Conservation (phyloP, 1,140 invertebrate species). For the Sitodiplosis mosellana region DNA sequence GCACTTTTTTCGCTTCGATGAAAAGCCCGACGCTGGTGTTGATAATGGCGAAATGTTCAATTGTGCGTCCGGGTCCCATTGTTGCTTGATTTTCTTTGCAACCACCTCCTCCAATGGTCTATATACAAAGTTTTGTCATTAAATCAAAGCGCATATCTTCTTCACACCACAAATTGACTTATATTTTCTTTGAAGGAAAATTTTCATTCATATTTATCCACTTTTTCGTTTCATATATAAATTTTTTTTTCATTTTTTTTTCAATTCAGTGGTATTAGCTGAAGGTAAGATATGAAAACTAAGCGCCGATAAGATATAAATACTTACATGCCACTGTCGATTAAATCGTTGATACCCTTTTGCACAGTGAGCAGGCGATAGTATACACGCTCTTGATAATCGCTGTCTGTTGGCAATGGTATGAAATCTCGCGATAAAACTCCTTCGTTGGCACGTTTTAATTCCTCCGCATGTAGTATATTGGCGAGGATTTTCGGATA, state of each 20-base stretch:
- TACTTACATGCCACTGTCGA: slow-evolving; percentile 8
- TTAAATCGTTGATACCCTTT: slow-evolving; percentile 19
- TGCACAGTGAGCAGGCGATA: slow-evolving; percentile 52
- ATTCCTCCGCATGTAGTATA: slow-evolving; percentile 11
- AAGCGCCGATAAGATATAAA: no score
- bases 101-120: slow-evolving; percentile 13
- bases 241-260: no score
- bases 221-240: no score
- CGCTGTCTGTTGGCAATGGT: slow-evolving; percentile 47
- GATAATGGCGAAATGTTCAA: not conserved
- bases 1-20: slow-evolving; percentile 5
- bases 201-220: no score
- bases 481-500: slow-evolving; percentile 24
- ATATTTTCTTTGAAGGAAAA: no score
- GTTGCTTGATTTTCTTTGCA: slow-evolving; percentile 15
- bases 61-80: slow-evolving; percentile 15
- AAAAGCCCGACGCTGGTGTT: not conserved
- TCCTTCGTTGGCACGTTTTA: slow-evolving; percentile 8
- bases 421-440: slow-evolving; percentile 16
- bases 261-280: no score
- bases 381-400: slow-evolving; percentile 52
- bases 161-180: no score
- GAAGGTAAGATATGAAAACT: no score
- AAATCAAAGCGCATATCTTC: no score
- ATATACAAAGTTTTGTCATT: no score